Conservation (phyloP, 2,113 vertebrate species). For the Pseudonaja textilis region DNA sequence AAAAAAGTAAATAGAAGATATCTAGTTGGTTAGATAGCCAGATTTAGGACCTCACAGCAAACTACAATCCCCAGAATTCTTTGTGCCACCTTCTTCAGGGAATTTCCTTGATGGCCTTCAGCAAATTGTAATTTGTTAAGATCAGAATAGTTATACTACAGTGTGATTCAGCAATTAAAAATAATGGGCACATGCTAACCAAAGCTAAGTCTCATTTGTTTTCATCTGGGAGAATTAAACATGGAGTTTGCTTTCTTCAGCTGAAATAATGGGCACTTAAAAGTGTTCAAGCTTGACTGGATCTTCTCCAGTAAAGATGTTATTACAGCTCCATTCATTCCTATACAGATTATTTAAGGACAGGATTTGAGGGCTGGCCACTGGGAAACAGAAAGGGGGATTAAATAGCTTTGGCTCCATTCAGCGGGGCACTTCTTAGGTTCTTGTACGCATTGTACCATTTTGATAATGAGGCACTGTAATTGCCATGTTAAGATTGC, state of each 20-base stretch:
- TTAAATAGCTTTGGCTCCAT: background rate
- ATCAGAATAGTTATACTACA: background rate
- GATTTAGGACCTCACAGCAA: background rate
- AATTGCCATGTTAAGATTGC: slow-evolving; percentile 13
- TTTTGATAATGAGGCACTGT: slow-evolving; percentile 14
- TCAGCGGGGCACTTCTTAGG: background rate
- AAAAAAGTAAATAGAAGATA: background rate
- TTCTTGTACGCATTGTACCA: slow-evolving; percentile 11
- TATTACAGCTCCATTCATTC: background rate
- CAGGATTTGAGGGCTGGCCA: background rate
- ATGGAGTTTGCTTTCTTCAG: background rate
- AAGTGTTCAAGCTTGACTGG: background rate
- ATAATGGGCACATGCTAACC: background rate
- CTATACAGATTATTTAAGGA: slow-evolving; percentile 29
- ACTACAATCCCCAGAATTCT: background rate
- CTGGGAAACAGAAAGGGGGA: background rate
- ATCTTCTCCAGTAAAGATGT: background rate
- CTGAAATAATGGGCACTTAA: background rate
- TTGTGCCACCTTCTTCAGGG: background rate
- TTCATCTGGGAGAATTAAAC: background rate
- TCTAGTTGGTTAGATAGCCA: background rate
- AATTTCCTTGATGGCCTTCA: background rate
- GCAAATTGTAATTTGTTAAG: background rate
- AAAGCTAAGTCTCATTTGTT: background rate
- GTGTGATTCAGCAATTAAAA: background rate